A percentile compares a stretch with the other conserved stretches of the same genome.
Conservation (phyloP, 2,888 invertebrate genomes). For the Drosophila sordidula region DNA sequence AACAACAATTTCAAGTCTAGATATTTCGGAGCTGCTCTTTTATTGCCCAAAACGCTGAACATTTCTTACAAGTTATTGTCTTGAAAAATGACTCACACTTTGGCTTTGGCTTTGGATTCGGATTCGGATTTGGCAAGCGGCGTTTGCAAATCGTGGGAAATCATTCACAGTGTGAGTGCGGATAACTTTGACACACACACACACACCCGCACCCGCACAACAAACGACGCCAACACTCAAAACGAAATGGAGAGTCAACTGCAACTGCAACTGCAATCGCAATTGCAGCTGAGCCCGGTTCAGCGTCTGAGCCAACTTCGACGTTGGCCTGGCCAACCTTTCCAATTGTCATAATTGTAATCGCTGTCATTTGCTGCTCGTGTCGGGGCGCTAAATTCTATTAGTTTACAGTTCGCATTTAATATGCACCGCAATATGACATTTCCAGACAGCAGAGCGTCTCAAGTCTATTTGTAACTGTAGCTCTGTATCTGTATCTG, state of each 20-base stretch:
- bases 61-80: constrained; percentile 77
- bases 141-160: constrained; percentile 74
- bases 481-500: constrained; percentile 15
- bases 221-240: constrained; percentile 64
- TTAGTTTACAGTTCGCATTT: constrained; percentile 58
- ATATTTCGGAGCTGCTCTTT: constrained; percentile 32
- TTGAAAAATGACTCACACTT: constrained; percentile 73
- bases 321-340: constrained; percentile 65
- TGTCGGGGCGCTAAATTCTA: constrained; percentile 66
- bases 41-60: constrained; percentile 44
- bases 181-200: constrained; percentile 54
- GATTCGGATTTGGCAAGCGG: constrained; percentile 51
- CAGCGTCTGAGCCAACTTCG: constrained; percentile 9
- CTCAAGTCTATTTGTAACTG: constrained; percentile 5
- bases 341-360: constrained; percentile 62
- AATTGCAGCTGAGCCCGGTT: constrained; percentile 8
- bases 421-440: constrained; percentile 68
- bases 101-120: constrained; percentile 14
- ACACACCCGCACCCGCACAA: constrained; percentile 53
- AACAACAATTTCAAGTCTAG: constrained; percentile 40
- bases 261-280: constrained; percentile 30
- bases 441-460: constrained; percentile 55
- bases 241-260: constrained; percentile 37
- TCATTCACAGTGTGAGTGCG: constrained; percentile 54
- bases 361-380: constrained; percentile 63